A percentile compares a stretch with the other conserved stretches of the same genome.
Conservation (phyloP, 2,797 vertebrate species). For the Lacerta agilis region DNA sequence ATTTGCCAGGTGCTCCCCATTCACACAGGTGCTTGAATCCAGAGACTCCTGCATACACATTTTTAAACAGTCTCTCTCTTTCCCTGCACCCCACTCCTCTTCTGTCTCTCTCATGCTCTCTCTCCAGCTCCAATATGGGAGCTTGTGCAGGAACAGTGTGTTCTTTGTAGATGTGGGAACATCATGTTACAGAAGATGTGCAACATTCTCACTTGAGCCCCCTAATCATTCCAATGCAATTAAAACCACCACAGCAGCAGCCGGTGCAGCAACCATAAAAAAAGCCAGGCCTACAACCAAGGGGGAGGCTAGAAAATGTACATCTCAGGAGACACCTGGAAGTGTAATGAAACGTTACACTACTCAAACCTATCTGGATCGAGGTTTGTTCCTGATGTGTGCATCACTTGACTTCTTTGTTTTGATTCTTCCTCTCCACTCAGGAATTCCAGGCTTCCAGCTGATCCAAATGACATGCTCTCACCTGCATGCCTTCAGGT, state of each 20-base stretch:
- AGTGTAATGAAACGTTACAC: not conserved
- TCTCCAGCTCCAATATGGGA: not conserved
- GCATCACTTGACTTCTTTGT: not conserved
- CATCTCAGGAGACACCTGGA: not conserved
- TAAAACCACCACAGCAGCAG: not conserved
- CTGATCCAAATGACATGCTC: not conserved
- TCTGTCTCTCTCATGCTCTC: not conserved
- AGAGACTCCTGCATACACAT: not conserved
- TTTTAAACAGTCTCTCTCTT: not conserved
- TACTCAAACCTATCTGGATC: not conserved
- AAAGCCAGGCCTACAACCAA: not conserved
- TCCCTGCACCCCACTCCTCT: not conserved
- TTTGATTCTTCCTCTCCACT: not conserved
- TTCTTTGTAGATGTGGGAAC: not conserved
- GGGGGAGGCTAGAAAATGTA: not conserved
- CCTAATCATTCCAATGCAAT: not conserved
- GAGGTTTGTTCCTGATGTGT: not conserved
- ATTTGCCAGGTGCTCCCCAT: not conserved
- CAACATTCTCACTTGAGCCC: not conserved
- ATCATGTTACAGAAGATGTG: not conserved
- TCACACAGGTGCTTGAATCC: not conserved
- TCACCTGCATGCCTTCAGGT: not conserved
- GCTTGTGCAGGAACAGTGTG: not conserved
- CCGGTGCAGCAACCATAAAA: not conserved
- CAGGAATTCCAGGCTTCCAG: not conserved